Evolutionary conservation across 2,888 invertebrate species (phyloP).

Genomic region (Cosmopolites sordidus): DNA sequence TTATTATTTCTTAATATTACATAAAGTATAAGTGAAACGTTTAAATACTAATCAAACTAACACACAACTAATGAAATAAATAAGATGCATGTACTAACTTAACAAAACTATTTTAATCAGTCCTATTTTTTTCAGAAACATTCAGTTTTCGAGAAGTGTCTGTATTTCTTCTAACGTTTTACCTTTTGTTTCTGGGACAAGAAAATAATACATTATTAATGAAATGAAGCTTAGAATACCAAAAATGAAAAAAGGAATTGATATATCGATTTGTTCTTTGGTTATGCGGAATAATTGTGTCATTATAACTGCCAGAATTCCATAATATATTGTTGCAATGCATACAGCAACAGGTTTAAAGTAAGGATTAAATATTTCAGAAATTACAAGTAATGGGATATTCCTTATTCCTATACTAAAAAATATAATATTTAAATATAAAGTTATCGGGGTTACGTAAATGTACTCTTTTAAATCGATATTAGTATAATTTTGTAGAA

Average conservation of each 20-base stretch:
- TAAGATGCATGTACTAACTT: too few species aligned
- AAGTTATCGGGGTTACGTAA: constrained; percentile 48
- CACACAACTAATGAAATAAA: too few species aligned
- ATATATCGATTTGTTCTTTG: constrained; percentile 45
- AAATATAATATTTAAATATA: constrained; percentile 51
- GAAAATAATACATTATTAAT: constrained; percentile 45
- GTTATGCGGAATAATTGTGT: constrained; percentile 50
- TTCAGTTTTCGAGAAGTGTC: constrained; percentile 25
- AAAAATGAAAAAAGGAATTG: constrained; percentile 51
- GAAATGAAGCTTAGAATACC: constrained; percentile 44
- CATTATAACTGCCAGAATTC: constrained; percentile 48
- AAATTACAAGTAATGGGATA: constrained; percentile 52
- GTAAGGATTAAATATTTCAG: constrained; percentile 55
- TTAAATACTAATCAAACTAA: too few species aligned
- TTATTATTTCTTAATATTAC: too few species aligned
- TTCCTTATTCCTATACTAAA: constrained; percentile 54
- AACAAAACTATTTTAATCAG: too few species aligned
- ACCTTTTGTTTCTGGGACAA: constrained; percentile 53
- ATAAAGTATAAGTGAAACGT: too few species aligned
- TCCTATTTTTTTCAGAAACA: too few species aligned
- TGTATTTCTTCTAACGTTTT: constrained; percentile 53
- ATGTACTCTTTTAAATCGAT: constrained; percentile 42
- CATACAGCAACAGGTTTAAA: constrained; percentile 56
- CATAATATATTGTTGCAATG: constrained; percentile 53
- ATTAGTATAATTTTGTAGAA: constrained; percentile 43